A percentile compares a stretch with the other conserved stretches of the same genome.
Evolutionary conservation across 2,888 invertebrate species (phyloP).

Genomic region (Yponomeuta sedellus): DNA sequence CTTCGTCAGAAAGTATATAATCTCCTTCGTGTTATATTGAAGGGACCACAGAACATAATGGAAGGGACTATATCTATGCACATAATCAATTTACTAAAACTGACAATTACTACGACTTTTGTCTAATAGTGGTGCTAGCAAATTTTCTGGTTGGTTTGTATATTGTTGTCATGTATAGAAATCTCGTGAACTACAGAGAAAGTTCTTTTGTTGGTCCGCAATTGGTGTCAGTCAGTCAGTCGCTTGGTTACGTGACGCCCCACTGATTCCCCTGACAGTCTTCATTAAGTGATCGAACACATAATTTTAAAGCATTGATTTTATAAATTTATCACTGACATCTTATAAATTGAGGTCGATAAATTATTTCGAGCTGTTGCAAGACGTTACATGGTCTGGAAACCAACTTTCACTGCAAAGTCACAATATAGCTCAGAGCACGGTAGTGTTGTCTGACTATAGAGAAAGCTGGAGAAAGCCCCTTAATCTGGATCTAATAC

Average conservation of each 20-base stretch:
- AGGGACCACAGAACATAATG: too few species aligned
- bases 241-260: conserved; percentile 2
- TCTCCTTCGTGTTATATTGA: too few species aligned
- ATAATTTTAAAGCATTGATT: conserved; percentile 1
- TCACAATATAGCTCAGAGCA: conserved; percentile 33
- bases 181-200: neutral
- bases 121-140: too few species aligned
- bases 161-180: neutral
- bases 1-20: too few species aligned
- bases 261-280: neutral
- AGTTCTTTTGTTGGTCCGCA: neutral
- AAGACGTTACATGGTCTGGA: conserved; percentile 14
- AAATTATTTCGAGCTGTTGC: conserved; percentile 10
- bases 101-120: too few species aligned
- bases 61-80: too few species aligned
- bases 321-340: conserved; percentile 6
- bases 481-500: too few species aligned
- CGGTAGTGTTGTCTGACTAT: conserved; percentile 54
- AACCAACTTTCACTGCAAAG: conserved; percentile 52
- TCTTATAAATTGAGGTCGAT: conserved; percentile 3
- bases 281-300: conserved; percentile 5
- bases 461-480: conserved; percentile 45
- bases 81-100: too few species aligned
- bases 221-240: conserved; percentile 11
- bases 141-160: too few species aligned